A percentile compares a stretch with the other conserved stretches of the same genome.
Evolutionary conservation across 2,113 vertebrate species (phyloP).

Genomic region (Lepisosteus osseus): DNA sequence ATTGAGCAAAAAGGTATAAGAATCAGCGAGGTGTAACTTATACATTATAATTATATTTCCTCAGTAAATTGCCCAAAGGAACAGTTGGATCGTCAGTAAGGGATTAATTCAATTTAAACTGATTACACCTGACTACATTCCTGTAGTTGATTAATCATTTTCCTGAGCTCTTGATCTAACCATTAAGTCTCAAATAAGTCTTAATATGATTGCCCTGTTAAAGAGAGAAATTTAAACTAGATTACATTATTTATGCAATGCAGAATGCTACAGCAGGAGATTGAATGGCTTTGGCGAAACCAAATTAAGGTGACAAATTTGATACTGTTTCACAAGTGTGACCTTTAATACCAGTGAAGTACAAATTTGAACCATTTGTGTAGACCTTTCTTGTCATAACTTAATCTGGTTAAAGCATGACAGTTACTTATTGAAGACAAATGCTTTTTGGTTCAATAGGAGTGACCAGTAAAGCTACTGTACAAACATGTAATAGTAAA

Average conservation of each 20-base stretch:
- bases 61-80: constrained; percentile 65
- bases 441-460: not conserved
- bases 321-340: constrained; percentile 32
- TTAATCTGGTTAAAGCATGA: not conserved
- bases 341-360: constrained; percentile 16
- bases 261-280: constrained; percentile 30
- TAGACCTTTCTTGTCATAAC: not conserved
- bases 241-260: constrained; percentile 60
- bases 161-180: constrained; percentile 58
- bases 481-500: not conserved
- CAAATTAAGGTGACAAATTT: constrained; percentile 41
- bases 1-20: constrained; percentile 43
- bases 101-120: constrained; percentile 68
- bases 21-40: constrained; percentile 60
- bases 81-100: constrained; percentile 48
- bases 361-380: not conserved
- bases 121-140: constrained; percentile 62
- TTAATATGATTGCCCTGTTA: constrained; percentile 63
- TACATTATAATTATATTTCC: constrained; percentile 67
- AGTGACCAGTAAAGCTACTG: not conserved
- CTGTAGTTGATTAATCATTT: constrained; percentile 67
- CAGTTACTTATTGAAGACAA: not conserved
- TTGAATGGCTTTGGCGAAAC: constrained; percentile 30
- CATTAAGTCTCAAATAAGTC: constrained; percentile 62
- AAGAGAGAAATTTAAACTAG: constrained; percentile 53